Evolutionary conservation across 2,113 vertebrate species (phyloP).

Genomic region (Cisticola juncidis): DNA sequence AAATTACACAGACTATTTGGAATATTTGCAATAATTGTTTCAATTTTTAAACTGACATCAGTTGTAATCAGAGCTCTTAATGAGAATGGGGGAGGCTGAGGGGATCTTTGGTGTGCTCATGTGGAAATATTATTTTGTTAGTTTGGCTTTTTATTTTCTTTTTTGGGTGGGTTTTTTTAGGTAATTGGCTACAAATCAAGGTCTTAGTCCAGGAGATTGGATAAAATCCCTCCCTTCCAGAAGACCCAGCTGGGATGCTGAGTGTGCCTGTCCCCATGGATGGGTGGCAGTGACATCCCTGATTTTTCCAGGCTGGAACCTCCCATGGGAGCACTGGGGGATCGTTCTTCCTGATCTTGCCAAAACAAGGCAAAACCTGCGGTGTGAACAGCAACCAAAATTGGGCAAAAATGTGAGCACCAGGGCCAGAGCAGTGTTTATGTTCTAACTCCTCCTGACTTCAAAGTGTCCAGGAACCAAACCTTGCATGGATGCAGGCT

Average conservation of each 20-base stretch:
- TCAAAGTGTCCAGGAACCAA: not conserved
- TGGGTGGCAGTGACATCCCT: not conserved
- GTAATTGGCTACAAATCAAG: not conserved
- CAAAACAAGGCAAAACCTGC: not conserved
- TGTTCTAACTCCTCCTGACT: not conserved
- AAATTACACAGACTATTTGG: not conserved
- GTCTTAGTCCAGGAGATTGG: not conserved
- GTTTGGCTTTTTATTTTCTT: accelerated
- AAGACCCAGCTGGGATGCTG: not conserved
- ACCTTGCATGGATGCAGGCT: not conserved
- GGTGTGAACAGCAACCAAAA: not conserved
- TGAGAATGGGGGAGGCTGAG: not conserved
- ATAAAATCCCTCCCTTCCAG: not conserved
- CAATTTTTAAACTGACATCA: not conserved
- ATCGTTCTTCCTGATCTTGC: accelerated
- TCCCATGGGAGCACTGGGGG: not conserved
- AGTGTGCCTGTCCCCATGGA: not conserved
- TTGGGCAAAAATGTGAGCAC: not conserved
- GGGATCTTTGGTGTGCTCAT: not conserved
- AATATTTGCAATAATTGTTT: not conserved
- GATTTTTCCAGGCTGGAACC: not conserved
- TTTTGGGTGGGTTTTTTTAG: not conserved
- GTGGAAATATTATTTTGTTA: not conserved
- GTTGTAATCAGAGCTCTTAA: not conserved
- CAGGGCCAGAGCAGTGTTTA: not conserved